Evolutionary conservation across 2,113 vertebrate species (phyloP).

Genomic region (Nerophis ophidion): DNA sequence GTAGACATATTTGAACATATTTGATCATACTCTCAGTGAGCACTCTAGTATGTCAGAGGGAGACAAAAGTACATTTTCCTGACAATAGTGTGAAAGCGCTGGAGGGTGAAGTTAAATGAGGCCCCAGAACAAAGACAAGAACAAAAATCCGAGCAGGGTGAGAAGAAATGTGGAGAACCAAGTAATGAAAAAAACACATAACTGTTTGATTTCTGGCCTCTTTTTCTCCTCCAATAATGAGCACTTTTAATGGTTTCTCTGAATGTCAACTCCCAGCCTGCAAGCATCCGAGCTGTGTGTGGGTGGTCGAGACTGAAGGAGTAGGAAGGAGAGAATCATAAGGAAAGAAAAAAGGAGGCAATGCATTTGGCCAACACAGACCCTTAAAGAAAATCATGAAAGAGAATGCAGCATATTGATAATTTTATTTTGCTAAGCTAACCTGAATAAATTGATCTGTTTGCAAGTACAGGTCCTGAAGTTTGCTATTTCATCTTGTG

Average conservation of each 20-base stretch:
- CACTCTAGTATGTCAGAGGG: conserved; percentile 8
- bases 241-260: conserved; percentile 50
- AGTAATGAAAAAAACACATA: conserved; percentile 25
- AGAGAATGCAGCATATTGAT: conserved; percentile 29
- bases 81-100: conserved; percentile 8
- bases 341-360: conserved; percentile 1
- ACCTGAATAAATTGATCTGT: conserved; percentile 6
- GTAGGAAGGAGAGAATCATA: conserved; percentile 13
- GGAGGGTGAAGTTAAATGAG: conserved; percentile 31
- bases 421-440: conserved; percentile 31
- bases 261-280: conserved; percentile 50
- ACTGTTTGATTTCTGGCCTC: conserved; percentile 48
- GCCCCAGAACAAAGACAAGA: conserved; percentile 20
- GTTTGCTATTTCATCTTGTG: not conserved
- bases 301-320: conserved; percentile 33
- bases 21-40: conserved; percentile 10
- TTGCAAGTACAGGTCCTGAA: conserved; percentile 9
- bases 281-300: conserved; percentile 34
- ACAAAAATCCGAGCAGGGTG: not conserved
- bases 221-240: conserved; percentile 50
- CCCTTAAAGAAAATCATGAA: conserved; percentile 33
- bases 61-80: conserved; percentile 17
- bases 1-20: not conserved
- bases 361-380: not conserved
- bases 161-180: conserved; percentile 26